Evolutionary conservation across 2,113 vertebrate genomes (phyloP).

Genomic region (Myocastor coypus): DNA sequence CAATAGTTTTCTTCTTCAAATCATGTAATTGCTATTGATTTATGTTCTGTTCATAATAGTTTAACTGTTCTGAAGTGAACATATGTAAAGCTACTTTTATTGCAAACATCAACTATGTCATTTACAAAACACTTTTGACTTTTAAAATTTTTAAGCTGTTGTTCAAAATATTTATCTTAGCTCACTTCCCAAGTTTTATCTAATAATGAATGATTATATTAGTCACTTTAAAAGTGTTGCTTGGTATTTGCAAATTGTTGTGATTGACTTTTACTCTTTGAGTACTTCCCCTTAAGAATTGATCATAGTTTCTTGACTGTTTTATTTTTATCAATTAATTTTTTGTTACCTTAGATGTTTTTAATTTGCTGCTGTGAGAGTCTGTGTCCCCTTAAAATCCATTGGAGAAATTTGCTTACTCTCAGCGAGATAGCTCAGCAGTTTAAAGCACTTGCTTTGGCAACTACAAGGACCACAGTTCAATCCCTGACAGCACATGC

Average conservation of each 20-base stretch:
- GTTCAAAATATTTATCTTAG: background rate
- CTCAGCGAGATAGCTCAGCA: too few relatives aligned
- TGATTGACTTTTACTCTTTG: background rate
- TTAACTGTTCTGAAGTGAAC: background rate
- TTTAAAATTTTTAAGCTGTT: background rate
- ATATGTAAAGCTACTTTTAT: background rate
- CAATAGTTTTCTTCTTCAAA: background rate
- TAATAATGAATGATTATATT: background rate
- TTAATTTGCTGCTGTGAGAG: background rate
- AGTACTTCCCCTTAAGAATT: background rate
- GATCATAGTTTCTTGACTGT: background rate
- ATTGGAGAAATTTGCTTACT: background rate
- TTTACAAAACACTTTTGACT: background rate
- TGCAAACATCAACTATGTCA: background rate
- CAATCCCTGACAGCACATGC: too few relatives aligned
- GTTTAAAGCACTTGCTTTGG: too few relatives aligned
- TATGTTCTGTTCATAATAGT: background rate
- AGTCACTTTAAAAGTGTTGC: background rate
- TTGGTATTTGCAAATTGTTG: background rate
- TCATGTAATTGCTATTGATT: background rate
- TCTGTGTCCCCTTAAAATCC: slow-evolving; percentile 13
- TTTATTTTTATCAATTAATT: background rate
- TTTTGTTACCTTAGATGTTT: background rate
- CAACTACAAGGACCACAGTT: too few relatives aligned
- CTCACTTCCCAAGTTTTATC: background rate